Evolutionary conservation across 2,888 invertebrate genomes (phyloP), one percentile per base, ranked within the genome.

Genomic region (Spicauda simplicius): DNA sequence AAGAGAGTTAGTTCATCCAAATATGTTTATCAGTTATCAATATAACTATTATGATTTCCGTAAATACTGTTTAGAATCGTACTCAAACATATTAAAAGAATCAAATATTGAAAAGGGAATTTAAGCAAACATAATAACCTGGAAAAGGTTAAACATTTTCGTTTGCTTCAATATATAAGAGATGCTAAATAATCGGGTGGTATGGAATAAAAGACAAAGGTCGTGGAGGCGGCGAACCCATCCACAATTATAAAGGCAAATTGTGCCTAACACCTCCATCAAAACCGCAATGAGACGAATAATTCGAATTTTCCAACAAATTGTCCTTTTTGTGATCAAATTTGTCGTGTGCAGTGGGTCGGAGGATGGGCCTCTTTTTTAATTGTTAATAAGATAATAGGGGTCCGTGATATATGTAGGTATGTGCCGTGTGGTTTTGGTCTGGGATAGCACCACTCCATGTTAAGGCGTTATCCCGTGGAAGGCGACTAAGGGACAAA

Each of bases 241-340:
- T 50, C 30, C 30, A 30, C 25, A 50, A 59, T 59, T 59, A 50
- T 48, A 19, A 58, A 58, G 45, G 45, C 45, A 58, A 58, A 45
- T 58, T 19, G 58, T 48, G 25, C 48, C 58, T 59, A 59, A 59
- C 59, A 25, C 30, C 59, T 30, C 59, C 3, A 30, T 30, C 50
- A 18, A 59, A 59, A 50, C 59, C 59, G 59, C 59, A 59, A 59
- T 59, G 59, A 41, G 25, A 30, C 59, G 59, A 59, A 50, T 48
- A 59, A 59, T 59, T 59, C 48, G 48, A 59, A 59, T 59, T 59
- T 59, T 59, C 59, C 59, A 30, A 25, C 59, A 59, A 58, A 59
- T 59, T 59, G 48, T 59, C 14, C 59, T 50, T 59, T 53, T 6
- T 59, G 41, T 48, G 30, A 59, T 59, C 3, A 18, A 30, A 16